Percentiles rank a stretch among this genome's conserved stretches.
Evolutionary conservation across 2,888 invertebrate species (phyloP).

Genomic region (Microctonus hyperodae): DNA sequence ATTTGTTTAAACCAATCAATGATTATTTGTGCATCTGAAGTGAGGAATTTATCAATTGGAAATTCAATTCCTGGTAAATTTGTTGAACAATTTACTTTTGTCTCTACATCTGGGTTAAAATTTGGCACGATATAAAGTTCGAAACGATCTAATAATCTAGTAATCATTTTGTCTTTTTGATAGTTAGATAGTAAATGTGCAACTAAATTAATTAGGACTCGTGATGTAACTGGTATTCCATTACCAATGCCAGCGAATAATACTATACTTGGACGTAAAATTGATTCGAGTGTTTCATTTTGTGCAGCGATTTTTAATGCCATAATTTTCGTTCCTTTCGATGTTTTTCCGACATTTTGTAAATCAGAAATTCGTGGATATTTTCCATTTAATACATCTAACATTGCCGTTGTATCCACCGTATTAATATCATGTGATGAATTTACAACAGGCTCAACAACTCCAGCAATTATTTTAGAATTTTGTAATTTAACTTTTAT

Average conservation of each 20-base stretch:
- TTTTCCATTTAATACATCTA: conserved; percentile 52
- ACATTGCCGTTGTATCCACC: conserved; percentile 39
- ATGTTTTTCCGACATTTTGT: conserved; percentile 49
- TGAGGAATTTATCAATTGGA: conserved; percentile 41
- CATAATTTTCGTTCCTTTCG: conserved; percentile 45
- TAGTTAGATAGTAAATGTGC: conserved; percentile 51
- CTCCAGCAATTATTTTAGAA: conserved; percentile 20
- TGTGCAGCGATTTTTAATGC: conserved; percentile 52
- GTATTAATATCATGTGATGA: conserved; percentile 23
- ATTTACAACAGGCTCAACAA: conserved; percentile 28
- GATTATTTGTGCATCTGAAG: conserved; percentile 45
- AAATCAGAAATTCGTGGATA: conserved; percentile 52
- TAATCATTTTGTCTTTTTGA: conserved; percentile 43
- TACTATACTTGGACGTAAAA: conserved; percentile 49
- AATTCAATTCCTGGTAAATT: conserved; percentile 41
- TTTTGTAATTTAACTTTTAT: conserved; percentile 54
- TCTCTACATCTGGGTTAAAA: conserved; percentile 46
- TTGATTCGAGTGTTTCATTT: conserved; percentile 36
- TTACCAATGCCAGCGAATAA: conserved; percentile 53
- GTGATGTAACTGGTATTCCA: conserved; percentile 53
- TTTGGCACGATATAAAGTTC: conserved; percentile 55
- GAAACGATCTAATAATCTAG: conserved; percentile 49
- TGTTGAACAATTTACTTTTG: conserved; percentile 45
- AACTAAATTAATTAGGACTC: conserved; percentile 53
- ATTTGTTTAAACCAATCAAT: conserved; percentile 52